Conservation (phyloP, 2,888 invertebrate species). For the Yponomeuta evonymella region DNA sequence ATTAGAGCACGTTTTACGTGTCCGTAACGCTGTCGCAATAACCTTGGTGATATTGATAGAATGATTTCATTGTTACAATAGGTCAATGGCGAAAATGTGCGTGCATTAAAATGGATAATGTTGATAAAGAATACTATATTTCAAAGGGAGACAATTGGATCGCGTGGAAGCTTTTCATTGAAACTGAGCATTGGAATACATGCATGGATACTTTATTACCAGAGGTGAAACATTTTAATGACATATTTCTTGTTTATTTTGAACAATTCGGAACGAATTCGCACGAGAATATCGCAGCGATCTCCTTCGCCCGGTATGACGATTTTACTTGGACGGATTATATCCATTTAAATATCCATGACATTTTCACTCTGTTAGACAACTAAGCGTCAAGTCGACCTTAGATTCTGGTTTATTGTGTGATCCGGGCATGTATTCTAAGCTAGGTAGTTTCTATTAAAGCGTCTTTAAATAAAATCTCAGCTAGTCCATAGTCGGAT, state of each 20-base stretch:
- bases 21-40: too few relatives aligned
- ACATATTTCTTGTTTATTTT: too few relatives aligned
- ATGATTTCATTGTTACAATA: neutral
- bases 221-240: neutral
- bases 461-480: neutral
- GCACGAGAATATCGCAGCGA: too few relatives aligned
- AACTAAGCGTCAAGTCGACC: too few relatives aligned
- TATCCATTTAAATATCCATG: too few relatives aligned
- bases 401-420: too few relatives aligned
- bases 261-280: too few relatives aligned
- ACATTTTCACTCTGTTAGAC: too few relatives aligned
- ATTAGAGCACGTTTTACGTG: too few relatives aligned
- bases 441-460: neutral
- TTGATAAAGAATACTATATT: neutral
- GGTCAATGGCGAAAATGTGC: neutral
- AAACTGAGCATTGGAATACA: neutral
- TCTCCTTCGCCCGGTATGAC: too few relatives aligned
- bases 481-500: neutral
- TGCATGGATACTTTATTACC: neutral
- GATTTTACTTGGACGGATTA: too few relatives aligned
- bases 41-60: too few relatives aligned
- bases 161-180: neutral
- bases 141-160: neutral
- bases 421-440: neutral
- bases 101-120: neutral